A percentile compares a stretch with the other conserved stretches of the same genome.
These are phyloP conservation scores for Leptestheria dahalacensis DNA, from an alignment of 1,140 invertebrate genomes.

Conservation along the genomic window DNA sequence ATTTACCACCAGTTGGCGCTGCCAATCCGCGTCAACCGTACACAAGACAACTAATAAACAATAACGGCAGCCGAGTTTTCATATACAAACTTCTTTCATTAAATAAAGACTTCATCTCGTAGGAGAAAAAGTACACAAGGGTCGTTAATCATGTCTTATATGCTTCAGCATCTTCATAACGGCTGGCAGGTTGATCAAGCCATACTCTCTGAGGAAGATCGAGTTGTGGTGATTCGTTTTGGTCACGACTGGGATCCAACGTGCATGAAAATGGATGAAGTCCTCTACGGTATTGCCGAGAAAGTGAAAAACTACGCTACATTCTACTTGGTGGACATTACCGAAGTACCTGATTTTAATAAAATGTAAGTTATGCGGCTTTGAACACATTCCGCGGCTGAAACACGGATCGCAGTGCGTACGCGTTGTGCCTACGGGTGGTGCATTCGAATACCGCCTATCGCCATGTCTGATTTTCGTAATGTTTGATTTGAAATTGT, in stretches of 20 bases:
- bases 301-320: slow-evolving; percentile 98
- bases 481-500: slow-evolving; percentile 28
- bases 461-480: slow-evolving; percentile 4
- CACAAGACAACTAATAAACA: no score
- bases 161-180: slow-evolving; percentile 96
- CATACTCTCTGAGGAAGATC: slow-evolving; percentile 93
- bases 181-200: slow-evolving; percentile 99
- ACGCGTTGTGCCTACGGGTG: no score
- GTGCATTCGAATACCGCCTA: no score
- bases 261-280: slow-evolving; percentile 99
- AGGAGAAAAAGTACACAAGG: no score
- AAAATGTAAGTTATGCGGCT: slow-evolving; percentile 74
- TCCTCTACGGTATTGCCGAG: slow-evolving; percentile 92
- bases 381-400: no score
- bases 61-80: no score
- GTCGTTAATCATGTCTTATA: slow-evolving; percentile 99
- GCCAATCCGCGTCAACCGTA: no score
- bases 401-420: no score
- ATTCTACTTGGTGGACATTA: slow-evolving; percentile 94
- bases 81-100: no score
- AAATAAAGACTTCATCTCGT: no score
- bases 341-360: slow-evolving; percentile 97
- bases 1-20: no score
- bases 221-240: slow-evolving; percentile 88
- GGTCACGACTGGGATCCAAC: slow-evolving; percentile 99